Evolutionary conservation across 2,113 vertebrate genomes (phyloP).

Genomic region (Hydrolagus affinis): DNA sequence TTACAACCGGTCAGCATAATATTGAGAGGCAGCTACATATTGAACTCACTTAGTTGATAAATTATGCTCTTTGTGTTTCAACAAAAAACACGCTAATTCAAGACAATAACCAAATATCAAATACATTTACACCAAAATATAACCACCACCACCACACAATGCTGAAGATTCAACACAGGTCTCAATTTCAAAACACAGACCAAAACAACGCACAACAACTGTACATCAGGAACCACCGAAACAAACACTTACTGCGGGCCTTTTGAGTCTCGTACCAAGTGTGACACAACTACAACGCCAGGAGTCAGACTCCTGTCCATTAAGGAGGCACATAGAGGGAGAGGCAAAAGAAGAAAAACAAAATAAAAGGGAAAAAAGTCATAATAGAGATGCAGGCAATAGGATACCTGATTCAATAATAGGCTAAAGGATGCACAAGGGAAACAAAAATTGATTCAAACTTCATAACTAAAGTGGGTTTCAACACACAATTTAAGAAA

Average conservation of each 20-base stretch:
- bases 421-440: constrained; percentile 2
- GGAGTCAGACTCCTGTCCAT: constrained; percentile 66
- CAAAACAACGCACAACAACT: constrained; percentile 22
- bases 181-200: neutral
- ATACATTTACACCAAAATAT: neutral
- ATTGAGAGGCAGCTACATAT: no score
- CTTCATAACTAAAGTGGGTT: neutral
- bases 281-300: constrained; percentile 74
- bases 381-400: constrained; percentile 46
- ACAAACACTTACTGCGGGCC: constrained; percentile 62
- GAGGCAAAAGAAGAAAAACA: constrained; percentile 32
- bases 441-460: neutral
- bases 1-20: no score
- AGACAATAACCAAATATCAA: neutral
- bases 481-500: neutral
- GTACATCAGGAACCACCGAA: constrained; percentile 20
- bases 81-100: constrained; percentile 41
- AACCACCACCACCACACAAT: constrained; percentile 9
- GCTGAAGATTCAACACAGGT: neutral
- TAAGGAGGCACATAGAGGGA: constrained; percentile 51
- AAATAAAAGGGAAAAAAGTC: constrained; percentile 36
- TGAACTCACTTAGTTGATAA: neutral
- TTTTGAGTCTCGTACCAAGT: constrained; percentile 70
- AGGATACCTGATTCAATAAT: neutral
- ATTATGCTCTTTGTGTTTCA: constrained; percentile 36